Base-by-base conservation (phyloP, 2,113 vertebrate genomes). In the Salvelinus sp. region DNA sequence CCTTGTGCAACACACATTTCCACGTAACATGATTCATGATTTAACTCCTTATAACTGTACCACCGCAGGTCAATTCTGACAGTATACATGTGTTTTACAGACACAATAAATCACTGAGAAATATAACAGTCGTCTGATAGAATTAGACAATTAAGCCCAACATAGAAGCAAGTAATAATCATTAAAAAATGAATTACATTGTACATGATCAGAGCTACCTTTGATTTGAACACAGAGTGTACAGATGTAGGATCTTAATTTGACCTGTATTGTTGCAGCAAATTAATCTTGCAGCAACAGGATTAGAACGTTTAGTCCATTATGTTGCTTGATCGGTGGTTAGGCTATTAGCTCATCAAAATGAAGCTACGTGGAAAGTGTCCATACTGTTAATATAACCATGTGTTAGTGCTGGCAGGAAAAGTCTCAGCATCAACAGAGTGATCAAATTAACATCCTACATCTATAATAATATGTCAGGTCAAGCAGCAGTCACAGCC, bases 181-280 rank as follows among this genome's bases (percentile, higher is more conserved):
- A 77, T 89, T 91, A 83, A 75, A 71, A 92, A 91, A 88, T 79
- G 80, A 91, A 85, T 91, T 90, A 91, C 78, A 87, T 76, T 68
- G 78, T 88, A 86, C 91, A 74, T 86, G 84, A 91, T 88, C 82
- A 76, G 85, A 74, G 33, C 60, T 3, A 75, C 80, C 66, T 70
- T 47, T 67, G 71, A 83, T 82, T 83, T 82, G 79, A 70, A 82
- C 81, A 82, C 82, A 67, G 70, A 70, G 78, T 85, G 87, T 38
- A 38, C 33, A 38, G 33, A 38, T 38, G 33, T 38, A 38, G 33
- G 33, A 38, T 38, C 33, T 38, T 7, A 1, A 38, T 38, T 38
- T 38, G 6, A 9, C 33, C 33, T 38, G 6, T 38, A 38, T 38
- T 38, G 6, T 38, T 7, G 6, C 1, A 38, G 33, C 6, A 38